Evolutionary conservation across 2,797 vertebrate species (phyloP), one percentile per base, ranked within the genome.

Genomic region (Aulostomus chinensis): DNA sequence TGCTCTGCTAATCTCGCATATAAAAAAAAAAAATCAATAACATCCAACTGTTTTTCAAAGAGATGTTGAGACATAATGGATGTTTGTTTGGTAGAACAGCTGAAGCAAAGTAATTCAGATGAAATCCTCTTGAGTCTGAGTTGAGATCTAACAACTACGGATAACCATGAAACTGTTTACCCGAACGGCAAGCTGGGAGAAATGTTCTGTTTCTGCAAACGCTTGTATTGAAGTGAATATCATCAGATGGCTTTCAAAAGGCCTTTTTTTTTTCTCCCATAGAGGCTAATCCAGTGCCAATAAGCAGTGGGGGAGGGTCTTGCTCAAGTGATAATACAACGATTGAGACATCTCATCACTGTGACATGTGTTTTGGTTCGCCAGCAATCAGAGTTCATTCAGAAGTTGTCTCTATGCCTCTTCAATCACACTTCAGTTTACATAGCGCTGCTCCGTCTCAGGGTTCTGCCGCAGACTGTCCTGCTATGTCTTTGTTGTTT

Each of bases 401-500:
- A 64, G 31, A 61, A 51, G 37, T 55, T 47, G 55, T 61, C 58
- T 50, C 62, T 54, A 69, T 9, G 41, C 26, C 70, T 35, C 35
- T 58, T 85, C 85, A 73, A 17, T 84, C 80, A 76, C 76, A 73
- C 80, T 72, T 79, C 30, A 67, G 84, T 80, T 82, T 81, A 80
- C 82, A 80, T 40, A 76, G 74, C 17, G 58, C 52, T 43, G n/a
- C n/a, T n/a, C n/a, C n/a, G n/a, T n/a, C n/a, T n/a, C n/a, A n/a
- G n/a, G n/a, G n/a, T 73, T 63, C 52, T 65, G 68, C 71, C 26
- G 52, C 70, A 77, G 86, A 83, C 83, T 76, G 59, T 84, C 79
- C 81, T 71, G 80, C 81, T 66, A 82, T 67, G 83, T 73, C 83
- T 84, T 83, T 87, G 84, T 86, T 85, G 87, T 75, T 86, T 86